A percentile compares a stretch with the other conserved stretches of the same genome.
Evolutionary conservation across 23 tunicate genomes (phyloP).

Genomic region (Halocynthia roretzi): DNA sequence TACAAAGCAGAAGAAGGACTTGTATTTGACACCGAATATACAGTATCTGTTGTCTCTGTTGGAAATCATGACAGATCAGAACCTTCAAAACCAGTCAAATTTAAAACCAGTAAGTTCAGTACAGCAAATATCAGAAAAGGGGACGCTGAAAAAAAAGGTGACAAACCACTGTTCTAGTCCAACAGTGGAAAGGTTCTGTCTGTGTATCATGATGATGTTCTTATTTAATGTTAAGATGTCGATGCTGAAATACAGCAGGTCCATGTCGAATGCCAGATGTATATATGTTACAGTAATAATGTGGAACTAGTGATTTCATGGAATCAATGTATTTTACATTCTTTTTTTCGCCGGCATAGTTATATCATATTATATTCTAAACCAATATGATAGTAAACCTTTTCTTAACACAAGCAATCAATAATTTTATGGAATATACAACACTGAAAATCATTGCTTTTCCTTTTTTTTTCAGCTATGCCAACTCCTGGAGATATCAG

Average conservation of each 20-base stretch:
- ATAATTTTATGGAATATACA: neutral
- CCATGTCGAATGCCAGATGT: no score
- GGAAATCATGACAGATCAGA: constrained; percentile 57
- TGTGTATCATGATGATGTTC: neutral
- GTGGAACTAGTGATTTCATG: constrained; percentile 35
- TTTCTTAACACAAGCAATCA: no score
- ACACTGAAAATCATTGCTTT: neutral
- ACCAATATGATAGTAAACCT: no score
- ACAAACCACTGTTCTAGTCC: no score
- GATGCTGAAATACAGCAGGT: no score
- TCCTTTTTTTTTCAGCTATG: constrained; percentile 21
- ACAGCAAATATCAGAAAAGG: no score
- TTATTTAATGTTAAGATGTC: no score
- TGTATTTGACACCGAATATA: constrained; percentile 20
- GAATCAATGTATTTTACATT: neutral
- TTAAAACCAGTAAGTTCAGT: constrained; percentile 61
- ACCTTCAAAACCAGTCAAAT: constrained; percentile 28
- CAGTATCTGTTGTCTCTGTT: constrained; percentile 37
- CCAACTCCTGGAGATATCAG: constrained; percentile 39
- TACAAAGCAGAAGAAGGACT: constrained; percentile 12
- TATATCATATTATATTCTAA: no score
- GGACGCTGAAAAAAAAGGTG: no score
- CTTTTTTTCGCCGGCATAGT: neutral
- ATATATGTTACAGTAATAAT: no score
- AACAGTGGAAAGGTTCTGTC: no score